Conservation (phyloP, 1,140 invertebrate genomes). For the Drosophila persimilis region DNA sequence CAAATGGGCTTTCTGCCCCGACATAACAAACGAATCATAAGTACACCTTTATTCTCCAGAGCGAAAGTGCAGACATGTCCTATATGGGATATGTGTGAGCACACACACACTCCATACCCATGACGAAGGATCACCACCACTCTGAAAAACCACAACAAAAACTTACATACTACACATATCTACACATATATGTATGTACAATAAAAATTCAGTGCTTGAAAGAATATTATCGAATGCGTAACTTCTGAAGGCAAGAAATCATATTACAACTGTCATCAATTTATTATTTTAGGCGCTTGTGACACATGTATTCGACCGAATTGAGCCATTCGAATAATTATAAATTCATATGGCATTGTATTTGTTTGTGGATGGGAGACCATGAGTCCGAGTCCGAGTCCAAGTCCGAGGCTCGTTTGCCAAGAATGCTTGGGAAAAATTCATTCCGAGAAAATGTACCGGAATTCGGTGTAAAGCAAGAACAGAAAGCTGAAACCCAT, state of each 20-base stretch:
- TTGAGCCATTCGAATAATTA: conserved; percentile 25
- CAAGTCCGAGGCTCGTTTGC: conserved; percentile 28
- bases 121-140: conserved; percentile 3
- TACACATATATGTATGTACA: no score
- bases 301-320: conserved; percentile 33
- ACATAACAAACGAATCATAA: conserved; percentile 36
- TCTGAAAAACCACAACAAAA: no score
- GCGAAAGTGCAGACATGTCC: not conserved
- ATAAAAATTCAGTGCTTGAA: no score
- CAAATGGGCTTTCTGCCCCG: conserved; percentile 28
- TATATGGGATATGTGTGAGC: conserved; percentile 17
- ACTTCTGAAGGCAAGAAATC: no score
- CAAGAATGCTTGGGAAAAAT: conserved; percentile 77
- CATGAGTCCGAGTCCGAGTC: not conserved
- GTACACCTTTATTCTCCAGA: conserved; percentile 15
- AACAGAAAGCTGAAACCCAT: conserved; percentile 41
- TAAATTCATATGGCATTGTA: conserved; percentile 14
- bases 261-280: no score
- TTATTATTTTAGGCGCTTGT: not conserved
- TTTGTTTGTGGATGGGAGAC: not conserved
- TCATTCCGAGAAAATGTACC: conserved; percentile 81
- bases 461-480: conserved; percentile 76
- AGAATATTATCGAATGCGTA: no score
- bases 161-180: not conserved
- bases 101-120: conserved; percentile 12